Evolutionary conservation across 1,140 invertebrate genomes (phyloP).

Genomic region (Nymphalis io): DNA sequence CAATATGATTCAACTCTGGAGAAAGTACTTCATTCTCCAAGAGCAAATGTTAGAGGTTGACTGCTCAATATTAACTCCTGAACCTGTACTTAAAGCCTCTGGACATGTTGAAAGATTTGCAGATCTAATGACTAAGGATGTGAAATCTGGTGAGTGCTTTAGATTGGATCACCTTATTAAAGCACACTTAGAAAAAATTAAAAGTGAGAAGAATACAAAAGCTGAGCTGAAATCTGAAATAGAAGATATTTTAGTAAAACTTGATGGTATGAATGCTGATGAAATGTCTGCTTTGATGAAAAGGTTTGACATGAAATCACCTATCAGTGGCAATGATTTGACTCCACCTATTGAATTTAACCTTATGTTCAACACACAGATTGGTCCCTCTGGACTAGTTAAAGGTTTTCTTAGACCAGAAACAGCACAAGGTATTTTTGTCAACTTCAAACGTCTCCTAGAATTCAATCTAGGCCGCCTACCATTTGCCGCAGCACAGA

Average conservation of each 20-base stretch:
- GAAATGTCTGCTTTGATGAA: conserved; percentile 93
- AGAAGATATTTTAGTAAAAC: conserved; percentile 89
- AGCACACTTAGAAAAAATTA: conserved; percentile 94
- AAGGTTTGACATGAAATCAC: conserved; percentile 97
- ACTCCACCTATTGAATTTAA: conserved; percentile 98
- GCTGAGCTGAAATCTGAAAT: conserved; percentile 88
- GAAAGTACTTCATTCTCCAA: conserved; percentile 97
- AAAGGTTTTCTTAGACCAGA: conserved; percentile 98
- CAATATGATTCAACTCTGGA: conserved; percentile 96
- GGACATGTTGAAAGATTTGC: conserved; percentile 99
- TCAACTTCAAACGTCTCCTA: conserved; percentile 97
- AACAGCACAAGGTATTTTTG: conserved; percentile 99
- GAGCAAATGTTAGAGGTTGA: conserved; percentile 99
- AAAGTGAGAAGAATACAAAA: conserved; percentile 91
- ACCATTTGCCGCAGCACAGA: conserved; percentile 99
- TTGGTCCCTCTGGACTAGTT: conserved; percentile 96
- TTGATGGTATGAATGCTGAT: conserved; percentile 86
- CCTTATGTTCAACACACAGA: conserved; percentile 98
- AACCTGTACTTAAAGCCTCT: conserved; percentile 97
- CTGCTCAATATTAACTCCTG: conserved; percentile 98
- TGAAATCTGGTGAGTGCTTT: conserved; percentile 97
- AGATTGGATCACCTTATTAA: conserved; percentile 99
- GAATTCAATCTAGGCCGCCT: conserved; percentile 98
- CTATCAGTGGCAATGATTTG: conserved; percentile 95
- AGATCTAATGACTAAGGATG: conserved; percentile 99